Conservation (phyloP, 2,113 vertebrate species). For the Antennarius striatus region DNA sequence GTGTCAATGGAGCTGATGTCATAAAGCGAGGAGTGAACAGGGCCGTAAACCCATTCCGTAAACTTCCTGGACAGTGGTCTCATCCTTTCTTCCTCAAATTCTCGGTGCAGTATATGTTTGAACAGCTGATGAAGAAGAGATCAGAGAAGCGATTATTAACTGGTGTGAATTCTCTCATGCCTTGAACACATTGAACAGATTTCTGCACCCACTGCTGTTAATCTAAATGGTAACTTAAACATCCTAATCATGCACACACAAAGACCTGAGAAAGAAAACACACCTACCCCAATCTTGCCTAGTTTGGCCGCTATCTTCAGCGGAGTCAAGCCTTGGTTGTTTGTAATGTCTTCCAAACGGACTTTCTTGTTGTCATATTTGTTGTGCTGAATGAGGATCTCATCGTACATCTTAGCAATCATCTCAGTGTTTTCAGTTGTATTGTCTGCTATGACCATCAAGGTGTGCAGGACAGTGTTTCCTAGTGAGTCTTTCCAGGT, state of each 20-base stretch:
- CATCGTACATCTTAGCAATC: conserved; percentile 85
- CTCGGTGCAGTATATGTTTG: conserved; percentile 85
- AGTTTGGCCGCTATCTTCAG: conserved; percentile 87
- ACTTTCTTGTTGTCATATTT: conserved; percentile 64
- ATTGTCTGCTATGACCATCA: conserved; percentile 87
- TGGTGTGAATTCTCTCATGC: background rate
- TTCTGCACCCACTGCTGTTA: too few species aligned
- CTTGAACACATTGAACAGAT: background rate
- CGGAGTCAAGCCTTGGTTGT: conserved; percentile 85
- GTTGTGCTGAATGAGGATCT: conserved; percentile 82
- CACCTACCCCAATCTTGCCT: conserved; percentile 87
- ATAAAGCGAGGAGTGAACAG: conserved; percentile 88
- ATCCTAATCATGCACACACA: too few species aligned
- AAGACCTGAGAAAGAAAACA: background rate
- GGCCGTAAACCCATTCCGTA: conserved; percentile 90
- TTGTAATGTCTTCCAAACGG: conserved; percentile 83
- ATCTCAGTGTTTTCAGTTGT: conserved; percentile 86
- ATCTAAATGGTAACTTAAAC: too few species aligned
- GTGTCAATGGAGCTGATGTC: conserved; percentile 87
- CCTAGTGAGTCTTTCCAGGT: conserved; percentile 82
- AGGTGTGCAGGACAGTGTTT: conserved; percentile 84
- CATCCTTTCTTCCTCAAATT: conserved; percentile 83
- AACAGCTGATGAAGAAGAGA: conserved; percentile 77
- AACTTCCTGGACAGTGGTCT: conserved; percentile 87
- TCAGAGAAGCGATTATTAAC: background rate